These are phyloP conservation scores for Penaeus monodon DNA, from an alignment of 2,888 invertebrate species.

Conservation along the genomic window DNA sequence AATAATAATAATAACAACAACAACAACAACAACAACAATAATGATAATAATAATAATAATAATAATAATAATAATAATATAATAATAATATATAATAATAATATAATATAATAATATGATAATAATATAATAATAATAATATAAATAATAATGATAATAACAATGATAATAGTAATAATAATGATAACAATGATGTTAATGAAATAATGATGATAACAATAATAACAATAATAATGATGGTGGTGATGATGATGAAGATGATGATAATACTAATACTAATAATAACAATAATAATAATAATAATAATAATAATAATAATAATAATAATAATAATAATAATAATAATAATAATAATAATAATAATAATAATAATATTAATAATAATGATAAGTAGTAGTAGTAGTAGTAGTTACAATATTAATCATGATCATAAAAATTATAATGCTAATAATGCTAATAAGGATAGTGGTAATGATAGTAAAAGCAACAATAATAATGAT, in stretches of 20 bases:
- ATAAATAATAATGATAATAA: background rate
- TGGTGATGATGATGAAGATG: background rate
- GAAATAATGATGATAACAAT: background rate
- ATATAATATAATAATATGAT: background rate
- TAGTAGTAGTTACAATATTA: background rate
- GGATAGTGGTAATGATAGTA: no score
- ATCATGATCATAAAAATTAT: no score
- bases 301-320: background rate
- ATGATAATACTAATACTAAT: background rate
- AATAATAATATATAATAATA: background rate
- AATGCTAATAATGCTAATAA: no score
- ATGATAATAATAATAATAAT: no score
- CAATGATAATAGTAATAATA: background rate
- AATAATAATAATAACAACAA: background rate
- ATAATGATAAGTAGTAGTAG: background rate
- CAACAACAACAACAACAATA: background rate
- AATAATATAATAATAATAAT: background rate
- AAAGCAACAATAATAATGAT: no score
- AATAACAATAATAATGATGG: background rate
- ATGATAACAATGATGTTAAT: slow-evolving; percentile 10
- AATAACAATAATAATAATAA: background rate
- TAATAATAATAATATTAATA: background rate
- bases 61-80: no score
- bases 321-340: slow-evolving; percentile 5
- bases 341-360: background rate